Evolutionary conservation across 2,113 vertebrate genomes (phyloP).

Genomic region (Hypomesus transpacificus): DNA sequence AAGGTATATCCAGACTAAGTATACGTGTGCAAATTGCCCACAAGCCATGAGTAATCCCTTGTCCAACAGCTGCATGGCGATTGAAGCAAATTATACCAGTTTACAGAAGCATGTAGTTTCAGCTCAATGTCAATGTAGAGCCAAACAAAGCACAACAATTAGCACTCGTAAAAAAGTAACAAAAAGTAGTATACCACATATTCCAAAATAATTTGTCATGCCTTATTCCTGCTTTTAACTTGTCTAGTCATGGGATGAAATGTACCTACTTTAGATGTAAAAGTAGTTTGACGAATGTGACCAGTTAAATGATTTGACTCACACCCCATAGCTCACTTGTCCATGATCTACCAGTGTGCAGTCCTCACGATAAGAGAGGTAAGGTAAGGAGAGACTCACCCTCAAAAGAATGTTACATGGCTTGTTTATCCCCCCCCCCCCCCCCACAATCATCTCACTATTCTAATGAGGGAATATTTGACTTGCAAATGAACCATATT

Average conservation of each 20-base stretch:
- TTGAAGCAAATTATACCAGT: background rate
- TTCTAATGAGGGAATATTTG: conserved; percentile 8
- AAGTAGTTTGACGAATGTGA: too few relatives aligned
- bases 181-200: too few relatives aligned
- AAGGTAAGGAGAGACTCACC: background rate
- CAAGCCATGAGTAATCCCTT: background rate
- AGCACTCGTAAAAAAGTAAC: too few relatives aligned
- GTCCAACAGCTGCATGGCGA: background rate
- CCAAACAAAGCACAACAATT: too few relatives aligned
- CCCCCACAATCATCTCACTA: background rate
- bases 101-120: background rate
- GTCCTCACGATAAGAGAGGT: background rate
- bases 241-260: too few relatives aligned
- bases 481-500: conserved; percentile 27
- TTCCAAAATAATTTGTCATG: too few relatives aligned
- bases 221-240: too few relatives aligned
- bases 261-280: too few relatives aligned
- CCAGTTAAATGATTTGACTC: too few relatives aligned
- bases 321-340: too few relatives aligned
- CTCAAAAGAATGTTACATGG: background rate
- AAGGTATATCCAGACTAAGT: background rate
- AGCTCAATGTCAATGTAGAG: background rate
- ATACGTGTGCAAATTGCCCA: background rate
- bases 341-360: too few relatives aligned
- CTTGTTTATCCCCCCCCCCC: background rate